These are phyloP conservation scores for Sphaerodactylus townsendi DNA, from an alignment of 2,113 vertebrate genomes.

Conservation along the genomic window DNA sequence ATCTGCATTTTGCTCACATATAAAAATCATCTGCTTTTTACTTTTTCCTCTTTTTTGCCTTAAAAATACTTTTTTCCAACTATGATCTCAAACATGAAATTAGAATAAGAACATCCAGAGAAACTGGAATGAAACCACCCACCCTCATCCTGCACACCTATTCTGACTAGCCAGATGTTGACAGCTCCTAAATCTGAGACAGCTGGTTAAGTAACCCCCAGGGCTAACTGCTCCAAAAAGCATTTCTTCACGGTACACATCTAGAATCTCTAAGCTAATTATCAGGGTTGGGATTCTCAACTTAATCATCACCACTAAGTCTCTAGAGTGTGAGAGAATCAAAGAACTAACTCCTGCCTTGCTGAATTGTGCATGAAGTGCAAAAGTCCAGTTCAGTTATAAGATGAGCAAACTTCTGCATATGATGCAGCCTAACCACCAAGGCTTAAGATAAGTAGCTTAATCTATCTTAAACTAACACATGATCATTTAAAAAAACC, in stretches of 20 bases:
- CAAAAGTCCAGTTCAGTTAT: conserved; percentile 58
- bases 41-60: background rate
- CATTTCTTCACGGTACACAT: conserved; percentile 63
- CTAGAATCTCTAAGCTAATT: conserved; percentile 82
- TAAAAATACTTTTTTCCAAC: conserved; percentile 25
- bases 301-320: conserved; percentile 76
- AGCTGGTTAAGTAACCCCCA: conserved; percentile 70
- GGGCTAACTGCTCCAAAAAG: conserved; percentile 69
- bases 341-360: conserved; percentile 75
- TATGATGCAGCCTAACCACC: conserved; percentile 20
- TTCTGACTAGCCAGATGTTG: conserved; percentile 65
- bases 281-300: conserved; percentile 78
- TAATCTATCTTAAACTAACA: conserved; percentile 31
- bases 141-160: conserved; percentile 38
- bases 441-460: conserved; percentile 19
- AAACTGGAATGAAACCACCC: conserved; percentile 31
- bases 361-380: conserved; percentile 53
- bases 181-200: conserved; percentile 69
- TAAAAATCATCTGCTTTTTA: rapidly evolving
- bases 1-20: background rate
- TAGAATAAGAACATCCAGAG: conserved; percentile 28
- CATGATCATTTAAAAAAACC: conserved; percentile 17
- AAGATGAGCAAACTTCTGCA: conserved; percentile 8
- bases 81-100: conserved; percentile 44
- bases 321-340: conserved; percentile 70